phyloP scores from a whole-genome alignment of 1,140 invertebrate genomes.

The Linepithema humile region DNA sequence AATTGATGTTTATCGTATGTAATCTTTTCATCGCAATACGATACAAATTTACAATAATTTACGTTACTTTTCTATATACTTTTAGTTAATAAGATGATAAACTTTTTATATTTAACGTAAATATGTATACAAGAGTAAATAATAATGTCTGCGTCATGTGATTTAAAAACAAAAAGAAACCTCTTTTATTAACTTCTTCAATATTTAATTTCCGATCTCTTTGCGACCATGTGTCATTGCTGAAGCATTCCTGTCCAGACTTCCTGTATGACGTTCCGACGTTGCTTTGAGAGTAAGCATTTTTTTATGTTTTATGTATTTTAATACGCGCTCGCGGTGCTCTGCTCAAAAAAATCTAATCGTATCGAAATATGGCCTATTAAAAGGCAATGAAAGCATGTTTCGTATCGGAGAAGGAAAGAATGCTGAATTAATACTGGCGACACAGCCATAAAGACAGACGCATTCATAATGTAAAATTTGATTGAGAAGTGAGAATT shows the following conservation, averaged over 20 bases:
- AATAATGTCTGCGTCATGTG: too few species aligned
- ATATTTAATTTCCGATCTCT: constrained; percentile 44
- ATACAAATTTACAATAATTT: too few species aligned
- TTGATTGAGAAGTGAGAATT: neutral
- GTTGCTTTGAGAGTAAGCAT: constrained; percentile 18
- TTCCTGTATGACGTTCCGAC: neutral
- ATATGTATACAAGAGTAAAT: neutral
- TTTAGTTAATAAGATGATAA: neutral
- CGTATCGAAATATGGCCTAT: constrained; percentile 7
- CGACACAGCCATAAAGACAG: too few species aligned
- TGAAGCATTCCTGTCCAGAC: constrained; percentile 4
- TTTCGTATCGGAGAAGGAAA: neutral
- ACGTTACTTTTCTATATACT: too few species aligned
- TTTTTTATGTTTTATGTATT: neutral
- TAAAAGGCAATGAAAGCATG: neutral
- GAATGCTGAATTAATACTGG: neutral
- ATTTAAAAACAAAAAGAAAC: too few species aligned
- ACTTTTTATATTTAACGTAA: neutral
- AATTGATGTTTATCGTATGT: neutral
- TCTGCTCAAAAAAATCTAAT: constrained; percentile 11
- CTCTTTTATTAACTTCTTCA: constrained; percentile 23
- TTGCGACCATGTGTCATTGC: neutral
- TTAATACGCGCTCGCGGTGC: neutral
- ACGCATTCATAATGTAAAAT: too few species aligned
- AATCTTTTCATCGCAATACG: too few species aligned